A percentile compares a stretch with the other conserved stretches of the same genome.
phyloP scores from a whole-genome alignment of 2,113 vertebrate genomes.

The Tachysurus fulvidraco region DNA sequence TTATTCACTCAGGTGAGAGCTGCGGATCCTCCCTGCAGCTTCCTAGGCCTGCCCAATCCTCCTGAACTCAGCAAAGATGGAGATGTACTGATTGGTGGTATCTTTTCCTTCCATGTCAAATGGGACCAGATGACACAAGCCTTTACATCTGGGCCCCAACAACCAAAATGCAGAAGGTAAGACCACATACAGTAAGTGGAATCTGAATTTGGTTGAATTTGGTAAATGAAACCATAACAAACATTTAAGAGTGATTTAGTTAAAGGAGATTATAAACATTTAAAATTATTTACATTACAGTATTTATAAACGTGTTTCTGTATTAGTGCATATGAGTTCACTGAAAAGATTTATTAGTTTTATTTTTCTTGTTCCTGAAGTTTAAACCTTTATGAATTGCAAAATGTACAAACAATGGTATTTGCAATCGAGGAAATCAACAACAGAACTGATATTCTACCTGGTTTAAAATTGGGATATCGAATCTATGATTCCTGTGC shows the following conservation, averaged over 20 bases:
- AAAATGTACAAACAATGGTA: too few species aligned
- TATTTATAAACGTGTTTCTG: background rate
- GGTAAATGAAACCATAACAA: too few species aligned
- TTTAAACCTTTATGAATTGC: too few species aligned
- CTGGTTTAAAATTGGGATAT: too few species aligned
- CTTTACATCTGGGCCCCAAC: constrained; percentile 48
- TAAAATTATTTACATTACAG: background rate
- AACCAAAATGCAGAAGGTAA: constrained; percentile 54
- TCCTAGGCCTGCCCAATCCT: constrained; percentile 33
- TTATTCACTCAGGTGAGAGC: constrained; percentile 47
- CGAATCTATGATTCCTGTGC: constrained; percentile 41
- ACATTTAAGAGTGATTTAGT: too few species aligned
- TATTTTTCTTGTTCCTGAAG: constrained; percentile 48
- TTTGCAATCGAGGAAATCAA: too few species aligned
- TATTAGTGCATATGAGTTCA: too few species aligned
- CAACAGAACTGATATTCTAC: too few species aligned
- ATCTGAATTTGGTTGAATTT: background rate
- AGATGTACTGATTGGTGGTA: constrained; percentile 58
- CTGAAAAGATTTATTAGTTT: constrained; percentile 40
- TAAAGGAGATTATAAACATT: too few species aligned
- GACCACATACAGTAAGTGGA: background rate
- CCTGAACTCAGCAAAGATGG: constrained; percentile 57
- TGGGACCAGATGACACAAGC: constrained; percentile 47
- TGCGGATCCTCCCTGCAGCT: constrained; percentile 45
- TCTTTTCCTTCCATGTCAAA: constrained; percentile 59